These are phyloP conservation scores for Clepsis dumicolana DNA, from an alignment of 2,888 invertebrate genomes.

Conservation along the genomic window DNA sequence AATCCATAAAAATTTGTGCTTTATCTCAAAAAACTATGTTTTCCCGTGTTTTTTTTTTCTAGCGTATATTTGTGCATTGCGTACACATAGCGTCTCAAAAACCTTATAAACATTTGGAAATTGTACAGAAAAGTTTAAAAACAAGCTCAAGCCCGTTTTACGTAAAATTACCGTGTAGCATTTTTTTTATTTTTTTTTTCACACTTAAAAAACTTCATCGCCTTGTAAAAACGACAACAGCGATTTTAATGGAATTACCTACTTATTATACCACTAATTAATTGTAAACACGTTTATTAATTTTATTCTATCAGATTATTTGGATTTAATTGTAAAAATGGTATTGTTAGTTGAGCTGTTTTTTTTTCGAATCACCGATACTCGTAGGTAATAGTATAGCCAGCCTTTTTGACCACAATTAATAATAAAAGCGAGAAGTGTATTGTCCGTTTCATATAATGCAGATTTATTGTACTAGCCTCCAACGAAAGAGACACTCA, in stretches of 20 bases:
- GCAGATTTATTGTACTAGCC: no score
- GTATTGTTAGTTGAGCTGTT: conserved; percentile 11
- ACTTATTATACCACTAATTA: background rate
- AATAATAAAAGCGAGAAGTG: conserved; percentile 1
- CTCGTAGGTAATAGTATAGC: background rate
- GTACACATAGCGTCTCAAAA: background rate
- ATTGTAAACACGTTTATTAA: conserved; percentile 1
- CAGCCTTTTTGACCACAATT: background rate
- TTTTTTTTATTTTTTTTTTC: background rate
- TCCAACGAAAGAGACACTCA: background rate
- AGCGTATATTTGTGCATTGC: background rate
- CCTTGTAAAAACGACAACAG: background rate
- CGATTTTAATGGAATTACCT: background rate
- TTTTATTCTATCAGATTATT: conserved; percentile 6
- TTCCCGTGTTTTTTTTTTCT: no score
- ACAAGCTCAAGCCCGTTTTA: background rate
- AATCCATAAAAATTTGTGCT: no score
- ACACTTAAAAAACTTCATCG: background rate
- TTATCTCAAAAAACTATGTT: no score
- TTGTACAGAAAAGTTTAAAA: background rate
- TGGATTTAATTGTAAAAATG: conserved; percentile 5
- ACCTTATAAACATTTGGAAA: background rate
- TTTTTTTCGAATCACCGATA: background rate
- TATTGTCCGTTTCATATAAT: background rate
- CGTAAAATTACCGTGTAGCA: background rate